Evolutionary conservation across 2,797 vertebrate species (phyloP), one percentile per base, ranked within the genome.

Genomic region (Varecia variegata): DNA sequence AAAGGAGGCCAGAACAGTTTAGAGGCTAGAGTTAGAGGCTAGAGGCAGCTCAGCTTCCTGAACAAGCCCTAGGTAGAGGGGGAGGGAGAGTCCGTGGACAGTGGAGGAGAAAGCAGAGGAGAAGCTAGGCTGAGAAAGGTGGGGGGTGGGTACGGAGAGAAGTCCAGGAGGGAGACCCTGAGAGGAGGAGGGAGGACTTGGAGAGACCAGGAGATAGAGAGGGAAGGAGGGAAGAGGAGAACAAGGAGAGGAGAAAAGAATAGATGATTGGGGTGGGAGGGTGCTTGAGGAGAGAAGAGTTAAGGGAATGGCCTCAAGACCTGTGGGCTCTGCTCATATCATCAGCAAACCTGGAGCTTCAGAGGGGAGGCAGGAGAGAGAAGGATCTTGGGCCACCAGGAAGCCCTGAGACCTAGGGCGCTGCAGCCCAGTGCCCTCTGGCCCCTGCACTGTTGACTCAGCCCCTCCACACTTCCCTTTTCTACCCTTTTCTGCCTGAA

Each of bases 401-500:
- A 60, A 56, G 27, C 68, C 54, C 65, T 21, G 67, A 85, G 79
- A n/a, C 81, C 25, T 7, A 3, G 82, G 40, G 40, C 45, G 8
- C 56, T 12, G 18, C 2, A 20, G 70, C 60, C 73, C 21, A 0
- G 30, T 67, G 86, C 91, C 76, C 91, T 92, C 52, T 68, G 88
- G 76, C 80, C 95, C 87, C 62, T 45, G 35, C 27, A 11, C 81
- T 90, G 95, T 80, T 97, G 95, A 96, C 95, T 96, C 91, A 84
- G 30, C 52, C 56, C 14, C 17, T 68, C 4, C 38, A 14, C 58
- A 93, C 94, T 97, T 98, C 97, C 96, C 77, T 65, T 96, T 98
- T 88, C 60, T 77, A 40, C 43, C 40, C 20, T 35, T 76, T 92
- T 88, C 79, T 77, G 50, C 43, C 45, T 12, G 6, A 0, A 85